phyloP scores from a whole-genome alignment of 37 sponge, comb jelly and placozoan species.

The Theonella swinhoei region DNA sequence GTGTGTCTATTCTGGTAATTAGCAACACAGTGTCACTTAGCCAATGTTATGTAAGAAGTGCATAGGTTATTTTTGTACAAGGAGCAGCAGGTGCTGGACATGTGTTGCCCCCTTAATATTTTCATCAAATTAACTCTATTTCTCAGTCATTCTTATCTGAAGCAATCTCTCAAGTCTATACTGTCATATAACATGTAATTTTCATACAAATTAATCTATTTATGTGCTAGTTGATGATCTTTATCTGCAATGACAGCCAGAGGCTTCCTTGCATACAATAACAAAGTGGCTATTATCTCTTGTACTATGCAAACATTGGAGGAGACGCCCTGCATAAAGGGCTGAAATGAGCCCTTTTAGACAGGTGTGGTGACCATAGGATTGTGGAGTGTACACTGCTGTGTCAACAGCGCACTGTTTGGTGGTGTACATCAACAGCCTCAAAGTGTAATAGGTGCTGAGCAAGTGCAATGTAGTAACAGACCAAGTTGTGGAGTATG shows the following conservation, averaged over 20 bases:
- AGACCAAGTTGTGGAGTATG: not conserved
- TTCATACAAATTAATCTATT: too few species aligned
- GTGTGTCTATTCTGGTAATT: not conserved
- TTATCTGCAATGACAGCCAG: too few species aligned
- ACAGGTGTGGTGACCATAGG: not conserved
- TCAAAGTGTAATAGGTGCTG: not conserved
- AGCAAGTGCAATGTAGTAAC: not conserved
- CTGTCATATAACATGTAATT: not conserved
- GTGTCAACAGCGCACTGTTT: not conserved
- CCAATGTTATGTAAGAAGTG: not conserved
- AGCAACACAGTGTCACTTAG: not conserved
- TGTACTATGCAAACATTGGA: not conserved
- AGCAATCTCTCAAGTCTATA: not conserved
- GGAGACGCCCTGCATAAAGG: not conserved
- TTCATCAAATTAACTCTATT: not conserved
- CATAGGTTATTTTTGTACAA: not conserved
- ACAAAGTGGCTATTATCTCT: not conserved
- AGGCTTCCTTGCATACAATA: too few species aligned
- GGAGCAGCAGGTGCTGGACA: not conserved
- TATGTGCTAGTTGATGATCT: too few species aligned
- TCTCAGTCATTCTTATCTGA: not conserved
- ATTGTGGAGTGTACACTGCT: not conserved
- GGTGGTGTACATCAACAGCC: not conserved
- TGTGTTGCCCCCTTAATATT: not conserved
- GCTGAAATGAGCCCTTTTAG: not conserved